Base-by-base conservation (phyloP, 1,140 invertebrate genomes). In the Drosophila teissieri region DNA sequence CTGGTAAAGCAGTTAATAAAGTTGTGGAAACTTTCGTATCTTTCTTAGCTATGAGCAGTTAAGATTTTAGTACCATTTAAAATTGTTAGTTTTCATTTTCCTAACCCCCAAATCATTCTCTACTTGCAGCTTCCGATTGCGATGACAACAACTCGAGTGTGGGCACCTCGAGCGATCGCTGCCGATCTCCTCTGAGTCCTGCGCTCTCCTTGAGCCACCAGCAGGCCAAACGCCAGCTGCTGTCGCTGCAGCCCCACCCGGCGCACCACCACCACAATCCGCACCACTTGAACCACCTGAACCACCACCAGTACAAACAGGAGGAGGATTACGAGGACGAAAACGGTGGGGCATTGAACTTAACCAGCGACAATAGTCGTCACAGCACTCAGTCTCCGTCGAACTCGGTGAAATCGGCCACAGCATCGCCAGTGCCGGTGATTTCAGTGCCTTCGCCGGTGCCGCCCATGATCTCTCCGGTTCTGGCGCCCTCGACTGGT, bases 71-170 rank as follows among this genome's bases (percentile, higher is more conserved):
- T 2, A 5, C 2, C 11, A 1, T 12, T 22, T 4, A 3, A 2
- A 2, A 11, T 11, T 11, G 1, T 5, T 34, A 4, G 7, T 27
- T 17, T 24, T 37, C n/a, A 15, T 36, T 73, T 53, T 37, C 40
- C 19, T 46, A 46, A 60, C 19, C 55, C 17, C 2, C 14, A 10
- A 42, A 24, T 37, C 14, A 4, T 42, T 17, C 22, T 60, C 10
- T 58, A 17, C 34, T 78, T 51, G 2, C 52, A 92, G 91, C 84
- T 27, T 92, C 91, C 5, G 91, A 92, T 73, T 91, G 91, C 60
- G 91, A 91, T 54, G 91, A 92, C 62, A 91, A 91, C 51, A 91
- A 90, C 55, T 91, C 90, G 15, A 91, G 88, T 57, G 80, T 83
- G 53, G 91, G 84, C 53, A 92, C 85, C 22, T 90, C 90, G 8